A percentile compares a stretch with the other conserved stretches of the same genome.
phyloP scores from a whole-genome alignment of 2,888 invertebrate genomes.

The Myathropa florea region DNA sequence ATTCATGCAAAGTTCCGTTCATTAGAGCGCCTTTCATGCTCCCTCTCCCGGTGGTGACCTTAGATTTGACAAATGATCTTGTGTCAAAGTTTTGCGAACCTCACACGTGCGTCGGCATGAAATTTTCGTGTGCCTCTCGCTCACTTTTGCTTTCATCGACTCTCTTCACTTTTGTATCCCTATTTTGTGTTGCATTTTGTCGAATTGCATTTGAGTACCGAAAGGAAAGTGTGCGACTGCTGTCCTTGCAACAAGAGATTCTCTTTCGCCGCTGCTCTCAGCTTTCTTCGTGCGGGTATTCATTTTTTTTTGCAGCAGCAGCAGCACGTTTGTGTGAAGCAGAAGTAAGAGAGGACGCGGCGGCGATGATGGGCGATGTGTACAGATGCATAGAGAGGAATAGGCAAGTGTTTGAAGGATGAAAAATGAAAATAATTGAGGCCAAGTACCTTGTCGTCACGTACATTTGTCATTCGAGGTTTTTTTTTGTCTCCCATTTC shows the following conservation, averaged over 20 bases:
- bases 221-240: conserved; percentile 29
- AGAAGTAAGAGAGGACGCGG: conserved; percentile 37
- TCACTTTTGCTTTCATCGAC: conserved; percentile 55
- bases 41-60: conserved; percentile 32
- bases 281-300: conserved; percentile 15
- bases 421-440: conserved; percentile 71
- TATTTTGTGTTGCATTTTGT: conserved; percentile 60
- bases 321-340: background rate
- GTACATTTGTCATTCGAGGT: conserved; percentile 66
- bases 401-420: conserved; percentile 68
- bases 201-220: conserved; percentile 61
- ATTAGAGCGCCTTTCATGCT: conserved; percentile 26
- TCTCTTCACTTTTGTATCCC: background rate
- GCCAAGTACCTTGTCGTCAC: conserved; percentile 71
- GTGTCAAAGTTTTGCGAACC: background rate
- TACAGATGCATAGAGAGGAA: conserved; percentile 55
- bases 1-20: conserved; percentile 52
- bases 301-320: background rate
- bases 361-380: conserved; percentile 40
- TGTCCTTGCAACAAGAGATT: conserved; percentile 68
- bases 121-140: background rate
- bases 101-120: conserved; percentile 33
- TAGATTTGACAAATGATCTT: background rate
- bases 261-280: conserved; percentile 4
- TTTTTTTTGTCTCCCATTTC: conserved; percentile 10